Conservation (phyloP, 2,888 invertebrate species). For the Minunthozetes semirufus region DNA sequence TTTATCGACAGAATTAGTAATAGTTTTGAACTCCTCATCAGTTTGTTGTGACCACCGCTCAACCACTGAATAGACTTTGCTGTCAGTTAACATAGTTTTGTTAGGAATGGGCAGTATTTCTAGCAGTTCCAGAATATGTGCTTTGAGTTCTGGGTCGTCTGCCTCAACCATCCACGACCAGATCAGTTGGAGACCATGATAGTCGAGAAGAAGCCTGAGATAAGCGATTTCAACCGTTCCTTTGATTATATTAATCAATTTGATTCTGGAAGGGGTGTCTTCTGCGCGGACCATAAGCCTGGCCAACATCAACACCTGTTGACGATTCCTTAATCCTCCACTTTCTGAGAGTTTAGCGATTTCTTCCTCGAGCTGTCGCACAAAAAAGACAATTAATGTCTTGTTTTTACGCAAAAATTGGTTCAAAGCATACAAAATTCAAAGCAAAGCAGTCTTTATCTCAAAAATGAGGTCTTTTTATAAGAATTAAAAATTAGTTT, state of each 20-base stretch:
- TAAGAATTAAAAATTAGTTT: not conserved
- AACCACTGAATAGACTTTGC: conserved; percentile 75
- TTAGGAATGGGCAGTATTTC: conserved; percentile 82
- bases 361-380: conserved; percentile 72
- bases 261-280: conserved; percentile 61
- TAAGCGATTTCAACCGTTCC: conserved; percentile 51
- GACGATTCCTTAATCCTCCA: conserved; percentile 73
- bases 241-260: conserved; percentile 68
- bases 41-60: conserved; percentile 64
- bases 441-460: conserved; percentile 2
- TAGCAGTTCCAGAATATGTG: conserved; percentile 68
- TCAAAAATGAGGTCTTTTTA: not conserved
- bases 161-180: conserved; percentile 86
- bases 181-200: conserved; percentile 80
- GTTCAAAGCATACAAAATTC: not conserved
- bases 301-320: conserved; percentile 78
- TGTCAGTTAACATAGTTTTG: conserved; percentile 84
- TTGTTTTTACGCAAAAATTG: not conserved
- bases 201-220: conserved; percentile 63
- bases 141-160: conserved; percentile 46
- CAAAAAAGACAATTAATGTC: conserved; percentile 26
- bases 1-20: not conserved
- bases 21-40: not conserved
- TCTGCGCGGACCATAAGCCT: conserved; percentile 89
- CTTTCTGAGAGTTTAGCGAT: conserved; percentile 68